Conservation (phyloP, 1,140 invertebrate species). For the Armadillidium nasatum region DNA sequence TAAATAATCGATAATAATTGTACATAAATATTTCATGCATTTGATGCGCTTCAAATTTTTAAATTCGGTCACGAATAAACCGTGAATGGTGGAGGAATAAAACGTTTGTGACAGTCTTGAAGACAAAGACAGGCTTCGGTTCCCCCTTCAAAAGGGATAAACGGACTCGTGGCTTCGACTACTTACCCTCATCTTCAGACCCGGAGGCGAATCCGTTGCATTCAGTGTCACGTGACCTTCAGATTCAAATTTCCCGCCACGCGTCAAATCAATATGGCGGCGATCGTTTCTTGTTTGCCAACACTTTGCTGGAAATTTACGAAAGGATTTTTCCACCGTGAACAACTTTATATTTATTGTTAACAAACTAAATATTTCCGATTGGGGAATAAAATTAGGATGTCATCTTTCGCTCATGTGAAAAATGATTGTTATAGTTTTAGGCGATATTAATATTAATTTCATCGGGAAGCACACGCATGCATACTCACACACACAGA, state of each 20-base stretch:
- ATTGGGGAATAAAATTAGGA: background rate
- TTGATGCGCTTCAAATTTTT: too few relatives aligned
- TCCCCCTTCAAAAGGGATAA: too few relatives aligned
- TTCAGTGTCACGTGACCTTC: background rate
- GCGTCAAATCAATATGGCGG: constrained; percentile 1
- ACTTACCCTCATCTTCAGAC: constrained; percentile 7
- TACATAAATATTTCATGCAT: too few relatives aligned
- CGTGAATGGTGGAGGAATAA: too few relatives aligned
- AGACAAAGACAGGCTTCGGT: too few relatives aligned
- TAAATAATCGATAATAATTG: too few relatives aligned
- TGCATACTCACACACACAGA: too few relatives aligned
- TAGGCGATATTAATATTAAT: too few relatives aligned
- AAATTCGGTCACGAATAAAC: too few relatives aligned
- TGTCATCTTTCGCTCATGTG: background rate
- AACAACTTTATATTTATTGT: background rate
- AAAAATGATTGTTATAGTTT: too few relatives aligned
- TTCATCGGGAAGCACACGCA: too few relatives aligned
- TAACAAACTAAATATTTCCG: constrained; percentile 8
- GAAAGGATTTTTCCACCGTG: constrained; percentile 1
- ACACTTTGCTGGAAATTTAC: background rate
- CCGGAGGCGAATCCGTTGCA: background rate
- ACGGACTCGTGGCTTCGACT: background rate
- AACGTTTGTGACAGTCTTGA: too few relatives aligned
- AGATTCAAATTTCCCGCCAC: background rate
- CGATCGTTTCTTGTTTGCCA: constrained; percentile 3